Percentiles rank a stretch among this genome's conserved stretches.
These are phyloP conservation scores for Drosophila aldrichi DNA, from an alignment of 2,888 invertebrate genomes.

Conservation along the genomic window DNA sequence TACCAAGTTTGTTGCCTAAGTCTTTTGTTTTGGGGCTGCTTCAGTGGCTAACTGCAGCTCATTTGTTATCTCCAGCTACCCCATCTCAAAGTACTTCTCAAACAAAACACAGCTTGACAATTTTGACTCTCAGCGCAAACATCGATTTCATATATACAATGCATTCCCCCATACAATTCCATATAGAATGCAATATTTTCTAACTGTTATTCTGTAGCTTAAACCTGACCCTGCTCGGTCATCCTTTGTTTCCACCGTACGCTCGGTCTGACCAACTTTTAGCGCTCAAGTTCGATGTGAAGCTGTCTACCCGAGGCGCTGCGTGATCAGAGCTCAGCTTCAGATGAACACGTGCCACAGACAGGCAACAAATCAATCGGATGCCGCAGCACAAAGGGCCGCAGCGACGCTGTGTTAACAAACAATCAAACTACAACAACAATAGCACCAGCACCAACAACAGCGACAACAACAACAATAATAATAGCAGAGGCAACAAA, in stretches of 20 bases:
- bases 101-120: conserved; percentile 1
- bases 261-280: conserved; percentile 40
- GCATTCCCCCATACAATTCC: background rate
- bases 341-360: conserved; percentile 49
- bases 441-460: conserved; percentile 8
- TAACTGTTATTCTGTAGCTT: conserved; percentile 16
- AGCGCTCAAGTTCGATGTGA: conserved; percentile 17
- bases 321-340: conserved; percentile 7
- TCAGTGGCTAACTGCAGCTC: background rate
- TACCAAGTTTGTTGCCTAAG: conserved; percentile 5
- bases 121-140: background rate
- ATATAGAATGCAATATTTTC: conserved; percentile 19
- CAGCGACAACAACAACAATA: conserved; percentile 6
- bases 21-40: conserved; percentile 29
- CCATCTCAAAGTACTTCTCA: background rate
- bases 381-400: conserved; percentile 30
- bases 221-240: conserved; percentile 5
- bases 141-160: background rate
- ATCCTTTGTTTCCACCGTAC: conserved; percentile 23
- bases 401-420: conserved; percentile 12
- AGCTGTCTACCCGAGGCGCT: conserved; percentile 1
- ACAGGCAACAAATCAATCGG: conserved; percentile 53
- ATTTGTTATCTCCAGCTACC: background rate
- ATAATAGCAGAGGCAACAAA: conserved; percentile 9
- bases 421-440: conserved; percentile 28